Evolutionary conservation across 2,888 invertebrate genomes (phyloP).

Genomic region (Nebria salina): DNA sequence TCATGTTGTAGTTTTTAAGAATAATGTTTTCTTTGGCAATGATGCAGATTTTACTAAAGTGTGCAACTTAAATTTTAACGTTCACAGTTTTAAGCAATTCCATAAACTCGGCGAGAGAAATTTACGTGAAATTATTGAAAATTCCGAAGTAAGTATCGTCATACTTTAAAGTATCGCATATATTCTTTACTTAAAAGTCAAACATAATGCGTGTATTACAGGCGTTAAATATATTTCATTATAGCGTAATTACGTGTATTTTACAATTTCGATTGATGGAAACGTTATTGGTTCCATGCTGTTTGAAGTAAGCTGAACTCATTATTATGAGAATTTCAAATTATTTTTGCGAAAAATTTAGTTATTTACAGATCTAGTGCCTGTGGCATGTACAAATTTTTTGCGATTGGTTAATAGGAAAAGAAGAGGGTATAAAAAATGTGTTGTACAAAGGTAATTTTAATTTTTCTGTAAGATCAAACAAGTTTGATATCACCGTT

Average conservation of each 20-base stretch:
- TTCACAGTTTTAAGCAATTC: slow-evolving; percentile 64
- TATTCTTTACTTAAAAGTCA: neutral
- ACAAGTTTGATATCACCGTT: neutral
- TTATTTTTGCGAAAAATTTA: slow-evolving; percentile 51
- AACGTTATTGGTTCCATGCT: slow-evolving; percentile 65
- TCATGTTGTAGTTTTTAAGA: slow-evolving; percentile 64
- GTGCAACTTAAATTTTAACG: slow-evolving; percentile 63
- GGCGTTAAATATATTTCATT: slow-evolving; percentile 54
- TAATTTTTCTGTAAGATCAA: neutral
- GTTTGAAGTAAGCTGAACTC: slow-evolving; percentile 65
- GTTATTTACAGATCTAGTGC: slow-evolving; percentile 70
- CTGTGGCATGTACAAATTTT: slow-evolving; percentile 69
- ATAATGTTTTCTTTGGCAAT: slow-evolving; percentile 66
- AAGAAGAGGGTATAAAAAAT: slow-evolving; percentile 66
- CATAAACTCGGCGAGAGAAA: slow-evolving; percentile 61
- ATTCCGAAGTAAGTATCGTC: slow-evolving; percentile 59
- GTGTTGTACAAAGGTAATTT: slow-evolving; percentile 66
- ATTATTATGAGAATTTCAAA: neutral
- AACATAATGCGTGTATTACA: neutral
- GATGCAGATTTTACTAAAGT: slow-evolving; percentile 63
- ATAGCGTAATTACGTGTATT: slow-evolving; percentile 68
- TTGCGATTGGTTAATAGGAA: slow-evolving; percentile 65
- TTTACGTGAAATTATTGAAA: slow-evolving; percentile 62
- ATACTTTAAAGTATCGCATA: neutral
- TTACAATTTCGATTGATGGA: slow-evolving; percentile 65